Base-by-base conservation (phyloP, 2,888 invertebrate species). In the Euzophera pinguis region DNA sequence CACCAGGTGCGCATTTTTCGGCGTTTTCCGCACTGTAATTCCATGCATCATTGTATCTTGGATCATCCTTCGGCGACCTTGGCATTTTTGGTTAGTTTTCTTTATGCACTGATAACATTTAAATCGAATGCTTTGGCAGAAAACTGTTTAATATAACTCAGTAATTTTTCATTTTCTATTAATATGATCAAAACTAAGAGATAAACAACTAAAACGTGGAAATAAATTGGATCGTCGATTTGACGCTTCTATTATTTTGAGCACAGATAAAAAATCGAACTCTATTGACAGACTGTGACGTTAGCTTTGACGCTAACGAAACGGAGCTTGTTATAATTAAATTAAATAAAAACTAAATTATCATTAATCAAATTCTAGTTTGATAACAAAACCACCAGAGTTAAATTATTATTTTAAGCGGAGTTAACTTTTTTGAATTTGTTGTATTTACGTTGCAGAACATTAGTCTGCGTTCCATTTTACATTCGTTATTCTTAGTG, bases 21-120 rank as follows among this genome's bases (percentile, higher is more conserved):
- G 73, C 70, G 59, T 79, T 69, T 69, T 88, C 88, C 68, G 80
- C 67, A 64, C 76, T 78, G 69, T 84, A 90, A 69, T 84, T 88
- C 90, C 90, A 91, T 74, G 85, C 78, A 78, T 90, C 88, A 67
- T 75, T 83, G 78, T 80, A 89, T 71, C 82, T 78, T 61, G 85
- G 79, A 76, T 89, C 87, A 79, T 90, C 90, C 66, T 85, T 84
- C 63, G 84, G 83, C 84, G 88, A 87, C 85, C 90, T 90, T 85
- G 89, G 87, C 90, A 91, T 91, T 76, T 83, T 81, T 81, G 80
- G 79, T 78, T 76, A 78, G 65, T 68, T 72, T 68, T 69, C 58
- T 66, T 61, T 64, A 58, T 67, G 64, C 71, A 71, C 70, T 69
- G 65, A 57, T 58, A 69, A 63, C 72, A 74, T 72, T 56, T 62